Percentiles rank a stretch among this genome's conserved stretches.
phyloP scores from a whole-genome alignment of 2,888 invertebrate genomes.

The Limenitis camilla region DNA sequence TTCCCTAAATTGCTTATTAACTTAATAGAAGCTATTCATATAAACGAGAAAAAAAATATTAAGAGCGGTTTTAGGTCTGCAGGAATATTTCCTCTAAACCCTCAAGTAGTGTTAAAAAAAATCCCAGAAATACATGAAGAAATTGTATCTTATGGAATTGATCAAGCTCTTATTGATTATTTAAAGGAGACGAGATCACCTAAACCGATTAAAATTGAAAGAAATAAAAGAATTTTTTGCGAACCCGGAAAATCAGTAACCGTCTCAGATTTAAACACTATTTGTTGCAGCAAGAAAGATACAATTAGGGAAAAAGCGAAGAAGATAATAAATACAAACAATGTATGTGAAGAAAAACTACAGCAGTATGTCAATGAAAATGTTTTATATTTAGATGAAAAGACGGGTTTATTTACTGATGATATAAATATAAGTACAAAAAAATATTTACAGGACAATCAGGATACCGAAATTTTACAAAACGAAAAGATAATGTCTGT shows the following conservation, averaged over 20 bases:
- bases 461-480: too few relatives aligned
- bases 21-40: slow-evolving; percentile 9
- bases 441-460: too few relatives aligned
- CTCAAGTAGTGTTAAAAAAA: slow-evolving; percentile 22
- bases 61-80: slow-evolving; percentile 24
- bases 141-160: slow-evolving; percentile 12
- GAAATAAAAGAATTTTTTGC: slow-evolving; percentile 13
- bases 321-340: not conserved
- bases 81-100: slow-evolving; percentile 23
- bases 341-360: not conserved
- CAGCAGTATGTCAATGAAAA: not conserved
- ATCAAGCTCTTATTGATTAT: slow-evolving; percentile 9
- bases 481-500: too few relatives aligned
- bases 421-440: too few relatives aligned
- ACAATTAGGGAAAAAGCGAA: not conserved
- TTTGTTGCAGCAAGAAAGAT: not conserved
- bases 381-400: not conserved
- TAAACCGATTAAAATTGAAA: slow-evolving; percentile 5
- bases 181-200: slow-evolving; percentile 7
- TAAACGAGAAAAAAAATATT: slow-evolving; percentile 16
- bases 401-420: not conserved
- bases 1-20: slow-evolving; percentile 13
- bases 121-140: slow-evolving; percentile 19
- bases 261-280: slow-evolving; percentile 9
- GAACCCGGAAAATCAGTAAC: slow-evolving; percentile 13